These are phyloP conservation scores for Stenodema calcarata DNA, from an alignment of 2,888 invertebrate species.

Conservation along the genomic window DNA sequence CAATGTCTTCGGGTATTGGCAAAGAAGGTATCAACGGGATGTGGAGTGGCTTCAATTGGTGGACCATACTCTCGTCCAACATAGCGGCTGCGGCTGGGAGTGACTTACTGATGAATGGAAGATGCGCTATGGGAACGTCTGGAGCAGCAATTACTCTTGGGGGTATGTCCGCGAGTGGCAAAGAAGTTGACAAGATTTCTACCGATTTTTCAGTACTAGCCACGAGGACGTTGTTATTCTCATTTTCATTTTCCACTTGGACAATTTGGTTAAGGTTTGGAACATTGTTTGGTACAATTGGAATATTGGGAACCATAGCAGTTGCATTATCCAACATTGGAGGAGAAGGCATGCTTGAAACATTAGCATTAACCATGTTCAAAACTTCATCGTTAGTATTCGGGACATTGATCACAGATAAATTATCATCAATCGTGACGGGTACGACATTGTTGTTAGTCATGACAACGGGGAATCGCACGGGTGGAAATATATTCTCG, in stretches of 20 bases:
- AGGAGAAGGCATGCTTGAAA: slow-evolving; percentile 36
- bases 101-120: slow-evolving; percentile 40
- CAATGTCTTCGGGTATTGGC: neutral
- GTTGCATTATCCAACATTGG: slow-evolving; percentile 31
- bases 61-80: slow-evolving; percentile 15
- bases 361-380: slow-evolving; percentile 23
- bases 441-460: slow-evolving; percentile 19
- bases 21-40: slow-evolving; percentile 8
- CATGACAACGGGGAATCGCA: slow-evolving; percentile 7
- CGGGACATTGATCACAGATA: slow-evolving; percentile 7
- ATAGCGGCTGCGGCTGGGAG: slow-evolving; percentile 30
- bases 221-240: slow-evolving; percentile 27
- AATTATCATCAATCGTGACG: slow-evolving; percentile 11
- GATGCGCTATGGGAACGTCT: slow-evolving; percentile 8
- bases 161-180: neutral
- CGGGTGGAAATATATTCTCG: slow-evolving; percentile 31
- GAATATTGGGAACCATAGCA: neutral
- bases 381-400: slow-evolving; percentile 29
- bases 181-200: neutral
- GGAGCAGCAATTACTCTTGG: neutral
- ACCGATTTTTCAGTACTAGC: neutral
- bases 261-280: slow-evolving; percentile 6
- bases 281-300: neutral
- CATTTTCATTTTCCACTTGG: neutral
- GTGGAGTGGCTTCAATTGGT: neutral